Percentiles rank a stretch among this genome's conserved stretches.
Conservation (phyloP, 1,140 invertebrate genomes). For the Zaprionus nigranus region DNA sequence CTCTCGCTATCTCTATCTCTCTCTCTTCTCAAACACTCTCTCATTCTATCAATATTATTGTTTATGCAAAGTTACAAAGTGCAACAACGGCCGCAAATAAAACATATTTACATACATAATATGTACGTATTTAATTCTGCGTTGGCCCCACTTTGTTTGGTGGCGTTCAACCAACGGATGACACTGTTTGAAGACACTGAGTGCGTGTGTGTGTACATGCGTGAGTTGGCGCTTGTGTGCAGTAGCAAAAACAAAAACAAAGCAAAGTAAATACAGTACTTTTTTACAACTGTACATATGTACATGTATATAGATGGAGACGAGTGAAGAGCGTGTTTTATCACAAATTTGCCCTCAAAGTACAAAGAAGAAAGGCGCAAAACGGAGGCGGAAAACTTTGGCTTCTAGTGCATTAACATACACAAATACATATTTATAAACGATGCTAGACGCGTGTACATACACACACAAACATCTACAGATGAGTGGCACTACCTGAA, state of each 20-base stretch:
- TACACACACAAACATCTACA: not conserved
- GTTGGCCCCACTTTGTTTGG: conserved; percentile 24
- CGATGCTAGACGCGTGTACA: not conserved
- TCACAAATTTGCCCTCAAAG: not conserved
- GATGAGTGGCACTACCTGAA: not conserved
- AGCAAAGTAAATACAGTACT: conserved; percentile 11
- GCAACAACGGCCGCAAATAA: conserved; percentile 14
- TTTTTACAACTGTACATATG: no score
- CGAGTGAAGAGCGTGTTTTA: not conserved
- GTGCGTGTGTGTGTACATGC: conserved; percentile 4
- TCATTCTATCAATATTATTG: not conserved
- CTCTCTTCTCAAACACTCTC: not conserved
- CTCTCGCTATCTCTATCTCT: not conserved
- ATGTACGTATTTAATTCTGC: not conserved
- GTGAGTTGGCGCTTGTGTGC: not conserved
- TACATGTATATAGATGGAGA: not conserved
- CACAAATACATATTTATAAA: not conserved
- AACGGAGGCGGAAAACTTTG: not conserved
- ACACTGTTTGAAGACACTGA: conserved; percentile 32
- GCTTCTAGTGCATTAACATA: not conserved
- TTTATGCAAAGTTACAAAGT: conserved; percentile 42
- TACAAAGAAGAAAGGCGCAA: not conserved
- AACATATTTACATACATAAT: not conserved
- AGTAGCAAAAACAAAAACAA: conserved; percentile 42
- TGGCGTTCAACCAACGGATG: conserved; percentile 34